Conservation (phyloP, 2,797 vertebrate species). For the Danio aesculapii region DNA sequence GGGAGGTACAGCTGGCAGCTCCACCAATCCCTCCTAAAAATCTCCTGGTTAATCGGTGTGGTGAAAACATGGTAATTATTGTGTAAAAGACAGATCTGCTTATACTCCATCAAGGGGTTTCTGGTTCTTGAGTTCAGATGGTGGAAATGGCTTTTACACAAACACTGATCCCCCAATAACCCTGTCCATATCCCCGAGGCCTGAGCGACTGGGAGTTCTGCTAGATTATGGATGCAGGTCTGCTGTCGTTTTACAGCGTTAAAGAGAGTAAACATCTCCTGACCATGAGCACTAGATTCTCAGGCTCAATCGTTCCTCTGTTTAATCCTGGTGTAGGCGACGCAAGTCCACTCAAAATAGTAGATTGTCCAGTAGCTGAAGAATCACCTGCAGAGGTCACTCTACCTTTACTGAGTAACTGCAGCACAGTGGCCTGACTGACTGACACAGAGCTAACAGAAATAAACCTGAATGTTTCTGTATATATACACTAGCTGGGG, state of each 20-base stretch:
- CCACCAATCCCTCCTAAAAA: no score
- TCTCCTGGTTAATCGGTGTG: slow-evolving; percentile 75
- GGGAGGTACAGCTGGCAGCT: slow-evolving; percentile 71
- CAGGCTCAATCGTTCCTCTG: slow-evolving; percentile 63
- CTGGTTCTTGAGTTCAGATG: slow-evolving; percentile 71
- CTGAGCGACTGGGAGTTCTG: slow-evolving; percentile 65
- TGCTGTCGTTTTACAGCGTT: slow-evolving; percentile 69
- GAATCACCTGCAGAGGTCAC: not conserved
- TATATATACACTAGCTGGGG: not conserved
- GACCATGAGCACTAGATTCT: slow-evolving; percentile 52
- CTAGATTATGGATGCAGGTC: slow-evolving; percentile 55
- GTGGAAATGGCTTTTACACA: slow-evolving; percentile 2
- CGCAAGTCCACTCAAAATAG: rapidly evolving
- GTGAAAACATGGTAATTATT: not conserved
- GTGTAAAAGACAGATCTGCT: rapidly evolving
- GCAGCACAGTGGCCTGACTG: not conserved
- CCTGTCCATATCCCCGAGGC: slow-evolving; percentile 14
- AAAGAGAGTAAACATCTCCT: slow-evolving; percentile 40
- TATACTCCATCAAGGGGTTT: slow-evolving; percentile 50
- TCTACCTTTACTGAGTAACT: not conserved
- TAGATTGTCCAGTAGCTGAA: not conserved
- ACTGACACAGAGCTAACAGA: not conserved
- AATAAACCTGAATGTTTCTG: not conserved
- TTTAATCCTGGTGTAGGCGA: slow-evolving; percentile 74
- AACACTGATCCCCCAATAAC: slow-evolving; percentile 30